Evolutionary conservation across 2,888 invertebrate species (phyloP).

Genomic region (Netelia fuscicornis): DNA sequence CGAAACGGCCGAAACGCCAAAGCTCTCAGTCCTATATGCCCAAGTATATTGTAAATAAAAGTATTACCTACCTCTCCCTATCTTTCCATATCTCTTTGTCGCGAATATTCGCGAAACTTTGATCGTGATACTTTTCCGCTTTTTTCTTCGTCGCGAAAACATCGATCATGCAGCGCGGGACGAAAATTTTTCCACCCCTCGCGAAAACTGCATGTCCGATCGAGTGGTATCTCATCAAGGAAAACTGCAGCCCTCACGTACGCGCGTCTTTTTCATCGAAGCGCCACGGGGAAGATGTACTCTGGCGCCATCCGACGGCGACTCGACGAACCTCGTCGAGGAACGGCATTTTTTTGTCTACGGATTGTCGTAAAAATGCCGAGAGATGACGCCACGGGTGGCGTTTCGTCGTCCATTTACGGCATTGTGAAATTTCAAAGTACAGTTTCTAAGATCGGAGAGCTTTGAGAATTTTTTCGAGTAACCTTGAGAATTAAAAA

Average conservation of each 20-base stretch:
- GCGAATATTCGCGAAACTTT: constrained; percentile 29
- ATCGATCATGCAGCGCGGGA: neutral
- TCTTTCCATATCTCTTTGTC: constrained; percentile 33
- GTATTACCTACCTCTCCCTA: constrained; percentile 4
- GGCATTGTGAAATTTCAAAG: neutral
- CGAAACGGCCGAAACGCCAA: constrained; percentile 53
- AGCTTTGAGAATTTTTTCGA: constrained; percentile 14
- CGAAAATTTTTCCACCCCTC: constrained; percentile 13
- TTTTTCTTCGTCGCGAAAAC: neutral
- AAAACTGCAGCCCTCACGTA: constrained; percentile 58
- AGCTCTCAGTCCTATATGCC: constrained; percentile 48
- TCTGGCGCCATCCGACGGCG: constrained; percentile 79
- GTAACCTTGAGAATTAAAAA: neutral
- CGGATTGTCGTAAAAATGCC: constrained; percentile 74
- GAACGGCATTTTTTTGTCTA: constrained; percentile 45
- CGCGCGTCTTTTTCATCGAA: constrained; percentile 48
- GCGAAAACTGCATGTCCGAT: constrained; percentile 69
- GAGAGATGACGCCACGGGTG: constrained; percentile 76
- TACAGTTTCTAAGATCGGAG: neutral
- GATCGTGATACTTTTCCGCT: constrained; percentile 23
- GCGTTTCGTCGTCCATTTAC: constrained; percentile 47
- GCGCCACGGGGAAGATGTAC: constrained; percentile 49
- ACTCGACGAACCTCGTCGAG: constrained; percentile 70
- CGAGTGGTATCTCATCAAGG: constrained; percentile 40
- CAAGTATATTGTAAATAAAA: constrained; percentile 55